These are phyloP conservation scores for Silurus meridionalis DNA, from an alignment of 2,113 vertebrate genomes.

Conservation along the genomic window DNA sequence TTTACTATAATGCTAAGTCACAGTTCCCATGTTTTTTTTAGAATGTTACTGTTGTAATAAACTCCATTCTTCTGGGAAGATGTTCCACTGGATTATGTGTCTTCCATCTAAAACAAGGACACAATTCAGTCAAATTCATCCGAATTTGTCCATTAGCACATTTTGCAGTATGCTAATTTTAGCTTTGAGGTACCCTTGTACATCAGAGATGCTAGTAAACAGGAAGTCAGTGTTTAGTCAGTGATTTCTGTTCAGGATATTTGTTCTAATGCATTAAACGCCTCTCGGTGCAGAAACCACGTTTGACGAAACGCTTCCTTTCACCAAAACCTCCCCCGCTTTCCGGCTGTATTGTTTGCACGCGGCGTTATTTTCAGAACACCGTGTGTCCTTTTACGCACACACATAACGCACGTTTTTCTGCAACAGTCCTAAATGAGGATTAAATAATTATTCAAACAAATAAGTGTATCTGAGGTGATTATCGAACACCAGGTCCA, in stretches of 20 bases:
- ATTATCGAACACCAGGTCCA: neutral
- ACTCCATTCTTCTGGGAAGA: too few relatives aligned
- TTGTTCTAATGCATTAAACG: neutral
- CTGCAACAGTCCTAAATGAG: neutral
- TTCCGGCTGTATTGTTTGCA: constrained; percentile 43
- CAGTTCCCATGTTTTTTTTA: neutral
- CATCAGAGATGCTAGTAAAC: neutral
- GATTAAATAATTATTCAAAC: neutral
- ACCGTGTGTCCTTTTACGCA: constrained; percentile 24
- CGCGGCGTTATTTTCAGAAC: constrained; percentile 19
- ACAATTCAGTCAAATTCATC: neutral
- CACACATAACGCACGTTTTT: neutral
- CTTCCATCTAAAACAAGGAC: neutral
- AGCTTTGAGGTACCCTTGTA: too few relatives aligned
- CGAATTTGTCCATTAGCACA: neutral
- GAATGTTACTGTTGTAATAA: neutral
- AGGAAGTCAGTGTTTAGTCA: neutral
- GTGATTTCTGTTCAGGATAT: neutral
- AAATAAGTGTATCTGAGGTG: neutral
- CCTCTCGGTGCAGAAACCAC: neutral
- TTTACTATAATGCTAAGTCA: neutral
- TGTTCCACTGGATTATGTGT: neutral
- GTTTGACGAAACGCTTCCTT: constrained; percentile 31
- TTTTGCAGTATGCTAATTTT: too few relatives aligned
- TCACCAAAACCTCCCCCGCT: neutral